These are phyloP conservation scores for Crenuchus spilurus DNA, from an alignment of 2,797 vertebrate species.

Conservation along the genomic window DNA sequence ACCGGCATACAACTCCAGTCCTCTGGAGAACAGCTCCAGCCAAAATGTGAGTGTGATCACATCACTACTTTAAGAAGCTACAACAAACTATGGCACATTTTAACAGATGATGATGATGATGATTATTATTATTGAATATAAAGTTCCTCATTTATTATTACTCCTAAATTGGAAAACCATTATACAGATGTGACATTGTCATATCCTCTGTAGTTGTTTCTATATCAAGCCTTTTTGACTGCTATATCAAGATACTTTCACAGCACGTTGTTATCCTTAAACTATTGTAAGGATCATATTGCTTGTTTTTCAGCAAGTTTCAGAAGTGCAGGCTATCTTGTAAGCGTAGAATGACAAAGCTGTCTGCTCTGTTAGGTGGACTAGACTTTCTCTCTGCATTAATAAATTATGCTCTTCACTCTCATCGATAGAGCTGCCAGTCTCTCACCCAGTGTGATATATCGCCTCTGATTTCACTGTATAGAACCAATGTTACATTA, in stretches of 20 bases:
- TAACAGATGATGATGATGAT: not conserved
- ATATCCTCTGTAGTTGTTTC: too few species aligned
- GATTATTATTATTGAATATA: too few species aligned
- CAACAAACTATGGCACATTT: not conserved
- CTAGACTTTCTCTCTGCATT: conserved; percentile 51
- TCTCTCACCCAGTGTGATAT: conserved; percentile 15
- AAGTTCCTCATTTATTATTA: too few species aligned
- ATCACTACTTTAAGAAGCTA: not conserved
- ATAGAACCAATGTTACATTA: not conserved
- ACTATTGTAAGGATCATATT: not conserved
- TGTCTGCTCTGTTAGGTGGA: conserved; percentile 35
- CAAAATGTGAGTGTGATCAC: conserved; percentile 67
- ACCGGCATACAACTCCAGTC: conserved; percentile 73
- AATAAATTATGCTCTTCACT: conserved; percentile 51
- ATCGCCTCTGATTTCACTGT: not conserved
- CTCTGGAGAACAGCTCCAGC: conserved; percentile 71
- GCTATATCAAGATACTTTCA: too few species aligned
- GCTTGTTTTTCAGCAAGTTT: not conserved
- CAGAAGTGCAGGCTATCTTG: conserved; percentile 5
- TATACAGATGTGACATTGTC: too few species aligned
- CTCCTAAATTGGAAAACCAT: too few species aligned
- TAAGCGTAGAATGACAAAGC: conserved; percentile 5
- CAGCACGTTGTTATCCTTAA: too few species aligned
- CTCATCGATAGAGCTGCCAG: conserved; percentile 45
- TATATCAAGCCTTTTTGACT: too few species aligned